Conservation (phyloP, 1,140 invertebrate genomes). For the Lepeophtheirus salmonis region DNA sequence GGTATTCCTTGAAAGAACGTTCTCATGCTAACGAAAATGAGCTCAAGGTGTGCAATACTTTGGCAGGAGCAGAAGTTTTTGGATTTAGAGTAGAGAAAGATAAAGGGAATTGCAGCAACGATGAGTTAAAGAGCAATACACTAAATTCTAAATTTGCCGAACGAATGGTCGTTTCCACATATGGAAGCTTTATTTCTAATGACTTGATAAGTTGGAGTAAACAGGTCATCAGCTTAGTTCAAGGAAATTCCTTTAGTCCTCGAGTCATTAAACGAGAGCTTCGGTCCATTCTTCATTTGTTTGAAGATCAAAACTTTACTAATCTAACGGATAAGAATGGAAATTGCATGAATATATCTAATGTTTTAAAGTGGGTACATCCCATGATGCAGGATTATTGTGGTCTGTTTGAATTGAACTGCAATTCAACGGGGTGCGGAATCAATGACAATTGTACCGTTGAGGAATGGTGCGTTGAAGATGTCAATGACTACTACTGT, state of each 20-base stretch:
- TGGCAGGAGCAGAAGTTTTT: not conserved
- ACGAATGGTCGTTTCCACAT: not conserved
- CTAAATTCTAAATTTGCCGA: not conserved
- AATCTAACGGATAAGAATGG: not conserved
- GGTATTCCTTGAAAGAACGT: not conserved
- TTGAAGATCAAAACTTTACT: not conserved
- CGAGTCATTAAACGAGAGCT: not conserved
- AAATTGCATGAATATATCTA: too few species aligned
- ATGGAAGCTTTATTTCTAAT: not conserved
- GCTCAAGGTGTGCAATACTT: not conserved
- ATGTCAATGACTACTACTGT: not conserved
- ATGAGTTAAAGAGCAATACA: not conserved
- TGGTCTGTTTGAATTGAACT: not conserved
- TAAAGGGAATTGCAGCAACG: not conserved
- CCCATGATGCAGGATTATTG: not conserved
- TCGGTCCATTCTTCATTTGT: not conserved
- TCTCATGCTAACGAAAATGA: not conserved
- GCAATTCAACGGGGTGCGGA: not conserved
- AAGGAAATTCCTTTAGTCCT: not conserved
- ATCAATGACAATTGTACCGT: not conserved
- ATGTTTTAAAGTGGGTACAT: not conserved
- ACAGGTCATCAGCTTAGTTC: not conserved
- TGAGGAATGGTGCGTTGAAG: not conserved
- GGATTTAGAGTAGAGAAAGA: not conserved
- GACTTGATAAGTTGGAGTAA: not conserved